Evolutionary conservation across 2,113 vertebrate species (phyloP).

Genomic region (Colaptes auratus): DNA sequence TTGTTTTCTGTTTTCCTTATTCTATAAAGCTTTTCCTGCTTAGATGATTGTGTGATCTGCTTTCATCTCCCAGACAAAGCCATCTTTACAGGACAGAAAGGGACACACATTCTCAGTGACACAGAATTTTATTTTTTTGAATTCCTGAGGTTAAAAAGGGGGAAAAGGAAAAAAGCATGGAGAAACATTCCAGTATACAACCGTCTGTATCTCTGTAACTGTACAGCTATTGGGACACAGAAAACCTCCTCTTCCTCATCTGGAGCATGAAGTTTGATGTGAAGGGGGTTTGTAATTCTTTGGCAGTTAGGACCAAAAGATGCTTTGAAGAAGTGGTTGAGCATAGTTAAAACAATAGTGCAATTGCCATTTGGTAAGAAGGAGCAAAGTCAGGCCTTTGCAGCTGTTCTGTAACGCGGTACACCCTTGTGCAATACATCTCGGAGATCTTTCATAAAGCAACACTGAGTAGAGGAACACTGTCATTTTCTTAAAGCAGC

Average conservation of each 20-base stretch:
- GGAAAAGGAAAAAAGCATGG: conserved; percentile 29
- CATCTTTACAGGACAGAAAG: background rate
- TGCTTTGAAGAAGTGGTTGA: conserved; percentile 18
- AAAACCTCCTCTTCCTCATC: background rate
- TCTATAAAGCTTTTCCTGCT: background rate
- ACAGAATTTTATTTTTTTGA: conserved; percentile 67
- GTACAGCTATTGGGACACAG: background rate
- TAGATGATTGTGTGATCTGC: background rate
- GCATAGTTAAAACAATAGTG: conserved; percentile 46
- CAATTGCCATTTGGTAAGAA: conserved; percentile 10
- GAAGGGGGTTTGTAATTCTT: conserved; percentile 47
- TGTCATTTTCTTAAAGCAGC: background rate
- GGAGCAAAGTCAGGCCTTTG: background rate
- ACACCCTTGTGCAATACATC: background rate
- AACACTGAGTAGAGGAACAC: conserved; percentile 6
- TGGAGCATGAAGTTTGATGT: background rate
- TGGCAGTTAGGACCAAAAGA: conserved; percentile 47
- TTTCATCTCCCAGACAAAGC: background rate
- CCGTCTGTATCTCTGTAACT: background rate
- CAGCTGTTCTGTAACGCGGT: background rate
- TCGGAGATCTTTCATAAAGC: background rate
- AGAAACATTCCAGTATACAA: conserved; percentile 41
- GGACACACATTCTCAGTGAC: background rate
- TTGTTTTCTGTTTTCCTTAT: background rate
- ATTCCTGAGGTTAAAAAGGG: conserved; percentile 70